Base-by-base conservation (phyloP, 2,888 invertebrate species). In the Caenorhabditis sp. region DNA sequence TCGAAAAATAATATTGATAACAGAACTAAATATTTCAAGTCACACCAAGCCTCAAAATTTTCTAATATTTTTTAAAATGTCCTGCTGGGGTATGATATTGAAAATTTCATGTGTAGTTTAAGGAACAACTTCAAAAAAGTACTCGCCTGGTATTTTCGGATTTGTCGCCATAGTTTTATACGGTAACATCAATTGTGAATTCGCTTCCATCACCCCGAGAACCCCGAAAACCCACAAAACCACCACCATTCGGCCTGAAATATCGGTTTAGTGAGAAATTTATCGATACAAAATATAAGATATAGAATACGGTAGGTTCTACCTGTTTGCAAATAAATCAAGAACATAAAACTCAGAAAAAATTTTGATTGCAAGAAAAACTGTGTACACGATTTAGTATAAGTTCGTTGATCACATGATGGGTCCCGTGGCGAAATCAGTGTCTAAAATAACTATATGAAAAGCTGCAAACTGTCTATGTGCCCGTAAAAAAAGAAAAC, bases 121-220 rank as follows among this genome's bases (percentile, higher is more conserved):
- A n/a, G n/a, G n/a, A n/a, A n/a, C n/a, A n/a, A n/a, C n/a, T n/a
- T n/a, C n/a, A n/a, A n/a, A n/a, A n/a, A n/a, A n/a, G n/a, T n/a
- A 31, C 31, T n/a, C 26, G 62, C 67, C 67, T 56, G 68, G 59
- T 63, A 58, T 62, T 20, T 59, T 49, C n/a, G 23, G 23, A 17
- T 21, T 31, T 14, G 5, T 10, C 10, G 54, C 21, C 1, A 49
- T 36, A 5, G 20, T 7, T 36, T 43, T 62, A 43, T 67, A 57
- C 12, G 20, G 1, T 17, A 56, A 25, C 7, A n/a, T n/a, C n/a
- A n/a, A n/a, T n/a, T n/a, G n/a, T n/a, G n/a, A 36, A 36, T 43
- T 14, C 3, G 17, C 43, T 17, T 43, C 10, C 7, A 43, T 14
- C 14, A 43, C 3, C 17, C 14, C 17, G 10, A 43, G 12, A 12